Evolutionary conservation across 2,113 vertebrate species (phyloP), one percentile per base, ranked within the genome.

Genomic region (Halcyon senegalensis): DNA sequence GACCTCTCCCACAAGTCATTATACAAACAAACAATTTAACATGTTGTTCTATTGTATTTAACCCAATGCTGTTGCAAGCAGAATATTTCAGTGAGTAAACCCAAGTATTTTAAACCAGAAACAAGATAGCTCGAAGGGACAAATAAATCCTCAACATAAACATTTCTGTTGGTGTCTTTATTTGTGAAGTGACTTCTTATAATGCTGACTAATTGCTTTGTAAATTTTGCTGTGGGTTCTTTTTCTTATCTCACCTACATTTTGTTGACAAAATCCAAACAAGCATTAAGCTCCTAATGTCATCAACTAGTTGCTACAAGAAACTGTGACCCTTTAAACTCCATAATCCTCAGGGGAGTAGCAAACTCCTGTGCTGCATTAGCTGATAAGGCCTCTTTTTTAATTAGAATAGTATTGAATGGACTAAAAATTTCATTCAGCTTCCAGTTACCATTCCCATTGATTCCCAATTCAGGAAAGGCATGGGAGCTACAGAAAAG

Each of bases 181-280:
- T 79, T 89, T 91, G 84, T 72, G 39, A 83, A 90, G 33, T 23
- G 33, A 63, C n/a, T 91, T 86, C 35, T 59, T 93, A 39, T 44
- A 95, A 87, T 12, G 6, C 28, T 81, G 85, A 82, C 69, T 97
- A 94, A 95, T 94, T 91, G 35, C 48, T 79, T 80, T 75, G 80
- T 76, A 95, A 86, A 90, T 90, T 90, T 69, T 77, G 66, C 50
- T 92, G 80, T 66, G 37, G 30, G 16, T 91, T 85, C 82, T 84
- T 92, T 84, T 85, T 85, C 88, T 96, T 91, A 91, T 72, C 68
- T 91, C 43, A 78, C 62, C 69, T 55, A 78, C n/a, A 55, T 84
- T 93, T 93, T 68, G 33, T 82, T 87, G 48, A 41, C 37, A 87
- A 95, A 94, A 87, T 87, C 59, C 91, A 92, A 94, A 96, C 77